Base-by-base conservation (phyloP, 2,888 invertebrate species). In the Drosophila pegasa region DNA sequence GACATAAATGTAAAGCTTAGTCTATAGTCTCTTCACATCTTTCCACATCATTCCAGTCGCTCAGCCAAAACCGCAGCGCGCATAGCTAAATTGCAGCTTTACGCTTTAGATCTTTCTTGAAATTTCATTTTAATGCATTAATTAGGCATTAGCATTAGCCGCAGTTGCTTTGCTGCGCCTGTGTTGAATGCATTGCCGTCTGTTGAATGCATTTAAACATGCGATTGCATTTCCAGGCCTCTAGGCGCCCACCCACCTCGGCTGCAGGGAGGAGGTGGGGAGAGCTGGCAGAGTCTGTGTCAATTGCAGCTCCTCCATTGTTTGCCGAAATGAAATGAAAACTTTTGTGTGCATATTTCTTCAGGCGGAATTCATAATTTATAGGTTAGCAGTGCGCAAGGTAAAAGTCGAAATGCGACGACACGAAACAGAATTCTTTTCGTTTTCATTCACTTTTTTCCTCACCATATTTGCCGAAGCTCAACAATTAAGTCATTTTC, bases 311-410 rank as follows among this genome's bases (percentile, higher is more conserved):
- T 12, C 14, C 48, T 86, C 83, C 83, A 81, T 81, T 81, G 81
- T 81, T 71, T 61, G 76, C 76, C 79, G 35, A 50, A 71, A 71
- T 67, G 70, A 67, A 55, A 62, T 57, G 68, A 64, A 76, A 75
- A 77, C 69, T 66, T 71, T 76, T 65, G 37, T 58, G 41, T 61
- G 45, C 38, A 35, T 51, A 25, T 45, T 51, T 55, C 48, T 50
- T 48, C 45, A 60, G 45, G 3, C 50, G 79, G 84, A 84, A 86
- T 88, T 64, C 47, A 73, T 87, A 88, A 86, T 88, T 88, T 88
- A 75, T 86, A 69, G 88, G 86, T 88, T 87, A 86, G 70, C 73
- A 75, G 79, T 75, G 79, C 67, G 60, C 60, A 70, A 45, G 58
- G 58, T 43, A 61, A 68, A 62, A 75, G 67, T 69, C 60, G 54